Conservation (phyloP, 2,113 vertebrate species). For the Pluvialis apricaria region DNA sequence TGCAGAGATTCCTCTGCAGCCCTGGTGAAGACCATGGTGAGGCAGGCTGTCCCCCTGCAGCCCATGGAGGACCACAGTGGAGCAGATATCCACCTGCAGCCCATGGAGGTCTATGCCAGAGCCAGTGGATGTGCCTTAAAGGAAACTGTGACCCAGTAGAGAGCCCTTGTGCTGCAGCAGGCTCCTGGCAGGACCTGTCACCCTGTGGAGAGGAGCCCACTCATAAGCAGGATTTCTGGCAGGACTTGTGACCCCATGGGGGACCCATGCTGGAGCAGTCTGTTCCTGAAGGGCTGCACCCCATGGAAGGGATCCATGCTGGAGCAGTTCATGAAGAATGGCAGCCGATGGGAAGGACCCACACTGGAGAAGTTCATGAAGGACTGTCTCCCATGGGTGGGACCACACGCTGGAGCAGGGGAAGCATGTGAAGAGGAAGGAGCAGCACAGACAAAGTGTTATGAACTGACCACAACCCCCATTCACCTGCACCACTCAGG, state of each 20-base stretch:
- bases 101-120: background rate
- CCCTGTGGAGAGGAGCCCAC: background rate
- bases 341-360: background rate
- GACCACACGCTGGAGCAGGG: background rate
- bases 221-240: background rate
- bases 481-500: too few species aligned
- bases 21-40: background rate
- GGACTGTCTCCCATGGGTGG: background rate
- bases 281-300: background rate
- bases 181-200: background rate
- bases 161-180: background rate
- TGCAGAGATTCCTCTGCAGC: background rate
- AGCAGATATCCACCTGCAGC: background rate
- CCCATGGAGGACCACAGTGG: background rate
- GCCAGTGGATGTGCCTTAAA: too few species aligned
- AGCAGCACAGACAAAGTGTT: background rate
- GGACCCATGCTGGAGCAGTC: background rate
- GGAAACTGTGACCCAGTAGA: background rate
- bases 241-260: background rate
- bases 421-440: background rate
- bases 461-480: background rate
- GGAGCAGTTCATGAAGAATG: background rate
- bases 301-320: background rate
- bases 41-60: background rate
- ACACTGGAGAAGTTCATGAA: background rate